Base-by-base conservation (phyloP, 2,888 invertebrate species). In the Caenorhabditis virilis region DNA sequence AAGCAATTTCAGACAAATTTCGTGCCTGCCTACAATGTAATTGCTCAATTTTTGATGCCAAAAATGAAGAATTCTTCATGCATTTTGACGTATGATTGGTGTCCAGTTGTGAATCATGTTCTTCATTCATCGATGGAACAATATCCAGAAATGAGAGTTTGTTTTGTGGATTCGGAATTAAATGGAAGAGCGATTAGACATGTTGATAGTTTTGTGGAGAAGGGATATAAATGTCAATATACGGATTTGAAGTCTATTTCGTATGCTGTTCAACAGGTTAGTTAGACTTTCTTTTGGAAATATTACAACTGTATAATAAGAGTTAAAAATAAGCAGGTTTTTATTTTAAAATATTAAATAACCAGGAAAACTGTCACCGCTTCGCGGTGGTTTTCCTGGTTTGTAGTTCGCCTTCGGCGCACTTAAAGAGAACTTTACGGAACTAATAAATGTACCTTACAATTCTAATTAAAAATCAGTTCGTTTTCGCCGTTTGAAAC, bases 21-120 rank as follows among this genome's bases (percentile, higher is more conserved):
- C 47, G 48, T 50, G 6, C 52, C 57, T 16, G 74, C 78, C 20
- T 66, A 65, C 22, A 35, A 60, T 5, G 69, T 70, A 22, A 78
- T 78, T 42, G 54, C 65, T 1, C 26, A 39, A 26, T 59, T 68
- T 49, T 50, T 76, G 13, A 26, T 51, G 11, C 49, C 57, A 27
- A 79, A 78, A 55, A 23, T 78, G 3, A 50, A 47, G 16, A 38
- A 49, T 22, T 38, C 55, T 11, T 50, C 50, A 25, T 50, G 36
- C 42, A 51, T 74, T 50, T 54, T 68, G 45, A 72, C 67, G 18
- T 64, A 56, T 26, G 64, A 64, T 51, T 64, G 75, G 69, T 71
- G 71, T 54, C 75, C 71, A 2, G 67, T 76, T 7, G 72, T 76
- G 33, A 69, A 75, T 30, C 45, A 60, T 16, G 69, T 75, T 2